A percentile compares a stretch with the other conserved stretches of the same genome.
phyloP scores from a whole-genome alignment of 2,888 invertebrate genomes.

The Drosophila nr. perissopoda region DNA sequence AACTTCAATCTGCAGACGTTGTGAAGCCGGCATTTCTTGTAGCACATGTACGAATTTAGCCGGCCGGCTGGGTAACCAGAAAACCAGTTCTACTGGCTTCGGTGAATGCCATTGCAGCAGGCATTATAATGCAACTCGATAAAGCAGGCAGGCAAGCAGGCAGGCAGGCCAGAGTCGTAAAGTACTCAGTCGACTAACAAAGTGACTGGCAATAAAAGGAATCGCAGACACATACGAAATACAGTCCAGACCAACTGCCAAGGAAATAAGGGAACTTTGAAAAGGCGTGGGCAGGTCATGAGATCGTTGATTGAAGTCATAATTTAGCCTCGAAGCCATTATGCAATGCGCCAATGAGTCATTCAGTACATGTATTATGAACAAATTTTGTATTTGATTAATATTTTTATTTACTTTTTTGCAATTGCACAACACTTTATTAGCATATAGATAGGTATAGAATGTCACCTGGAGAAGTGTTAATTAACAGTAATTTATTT shows the following conservation, averaged over 20 bases:
- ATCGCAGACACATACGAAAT: slow-evolving; percentile 23
- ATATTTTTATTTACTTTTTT: slow-evolving; percentile 1
- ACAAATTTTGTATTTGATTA: slow-evolving; percentile 30
- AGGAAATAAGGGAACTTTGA: slow-evolving; percentile 14
- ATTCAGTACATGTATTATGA: slow-evolving; percentile 33
- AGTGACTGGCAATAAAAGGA: slow-evolving; percentile 58
- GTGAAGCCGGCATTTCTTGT: slow-evolving; percentile 48
- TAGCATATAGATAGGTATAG: slow-evolving; percentile 40
- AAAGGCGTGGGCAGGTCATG: slow-evolving; percentile 62
- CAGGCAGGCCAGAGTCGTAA: slow-evolving; percentile 33
- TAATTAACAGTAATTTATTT: slow-evolving; percentile 70
- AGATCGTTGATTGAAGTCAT: slow-evolving; percentile 66
- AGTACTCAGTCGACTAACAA: slow-evolving; percentile 32
- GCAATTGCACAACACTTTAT: slow-evolving; percentile 53
- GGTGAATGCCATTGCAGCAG: slow-evolving; percentile 32
- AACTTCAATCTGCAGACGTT: slow-evolving; percentile 71
- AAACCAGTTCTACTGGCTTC: slow-evolving; percentile 64
- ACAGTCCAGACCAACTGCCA: slow-evolving; percentile 7
- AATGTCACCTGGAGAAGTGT: slow-evolving; percentile 34
- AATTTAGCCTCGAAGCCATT: slow-evolving; percentile 49
- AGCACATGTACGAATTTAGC: slow-evolving; percentile 52
- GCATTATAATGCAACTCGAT: slow-evolving; percentile 35
- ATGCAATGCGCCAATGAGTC: slow-evolving; percentile 68
- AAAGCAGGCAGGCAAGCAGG: not conserved
- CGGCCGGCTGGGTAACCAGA: slow-evolving; percentile 59